Base-by-base conservation (phyloP, 1,140 invertebrate species). In the Paralvinella palmiformis region DNA sequence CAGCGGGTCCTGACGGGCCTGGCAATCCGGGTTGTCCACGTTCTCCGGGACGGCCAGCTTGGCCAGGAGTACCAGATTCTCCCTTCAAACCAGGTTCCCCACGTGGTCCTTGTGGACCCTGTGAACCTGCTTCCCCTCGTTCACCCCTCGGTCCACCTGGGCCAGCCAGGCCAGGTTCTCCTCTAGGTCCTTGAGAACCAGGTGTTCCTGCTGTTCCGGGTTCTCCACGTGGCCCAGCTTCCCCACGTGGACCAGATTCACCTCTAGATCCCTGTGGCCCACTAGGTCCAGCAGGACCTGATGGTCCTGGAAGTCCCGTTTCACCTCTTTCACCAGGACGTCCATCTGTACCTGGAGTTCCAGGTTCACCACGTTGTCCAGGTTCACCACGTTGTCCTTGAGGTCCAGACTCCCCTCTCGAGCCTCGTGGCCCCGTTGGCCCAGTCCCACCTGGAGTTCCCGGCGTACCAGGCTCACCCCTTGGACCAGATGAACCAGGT, bases 401-500 rank as follows among this genome's bases (percentile, higher is more conserved):
- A 3, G 2, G 27, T 4, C 62, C 62, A 41, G 62, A 10, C 35
- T 29, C 20, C 4, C 62, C 62, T 15, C 17, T 36, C 17, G 53
- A 22, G 5, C 62, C 62, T 5, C 17, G 27, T 33, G 52, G 52
- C 4, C 63, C 63, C 15, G 41, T 15, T 17, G 52, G 10, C 22
- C 50, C 50, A n/a, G 15, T 15, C 24, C 7, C 24, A 13, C 50
- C 50, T 10, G 50, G 13, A 7, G 10, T 7, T 53, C 50, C 50
- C 22, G 13, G 13, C 10, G 22, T 13, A 17, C 58, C 58, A 7
- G 58, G 3, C 15, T 5, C 4, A 44, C 58, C 58, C 41, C 13
- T 22, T 52, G 58, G n/a, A 13, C 58, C 58, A 60, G 58, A 6
- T 37, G 58, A 27, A 45, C 58, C 58, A 60, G 58, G 22, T 20